Conservation (phyloP, 2,797 vertebrate genomes). For the Liparis tanakae region DNA sequence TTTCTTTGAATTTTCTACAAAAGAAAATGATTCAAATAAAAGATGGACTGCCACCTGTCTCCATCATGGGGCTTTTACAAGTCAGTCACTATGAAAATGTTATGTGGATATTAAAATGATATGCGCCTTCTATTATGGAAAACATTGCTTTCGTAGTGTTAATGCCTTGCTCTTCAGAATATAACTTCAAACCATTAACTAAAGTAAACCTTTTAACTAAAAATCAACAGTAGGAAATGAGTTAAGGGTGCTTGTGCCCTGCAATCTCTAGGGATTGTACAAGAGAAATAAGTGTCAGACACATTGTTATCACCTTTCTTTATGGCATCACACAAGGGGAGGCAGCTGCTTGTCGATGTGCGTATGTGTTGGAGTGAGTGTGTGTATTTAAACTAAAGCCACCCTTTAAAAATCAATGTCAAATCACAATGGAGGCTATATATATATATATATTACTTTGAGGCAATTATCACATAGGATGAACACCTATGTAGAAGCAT, state of each 20-base stretch:
- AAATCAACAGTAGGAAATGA: constrained; percentile 27
- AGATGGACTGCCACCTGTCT: too few species aligned
- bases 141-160: background rate
- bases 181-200: background rate
- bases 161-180: background rate
- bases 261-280: constrained; percentile 32
- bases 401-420: constrained; percentile 55
- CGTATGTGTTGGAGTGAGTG: constrained; percentile 5
- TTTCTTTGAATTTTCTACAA: too few species aligned
- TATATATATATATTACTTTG: constrained; percentile 39
- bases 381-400: constrained; percentile 17
- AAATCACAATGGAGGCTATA: constrained; percentile 42
- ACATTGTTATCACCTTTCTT: constrained; percentile 61
- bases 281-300: constrained; percentile 63
- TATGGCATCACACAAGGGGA: constrained; percentile 30
- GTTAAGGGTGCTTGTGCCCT: background rate
- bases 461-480: constrained; percentile 67
- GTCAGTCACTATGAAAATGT: too few species aligned
- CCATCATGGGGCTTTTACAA: too few species aligned
- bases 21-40: too few species aligned
- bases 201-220: constrained; percentile 6
- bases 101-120: too few species aligned
- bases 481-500: constrained; percentile 39
- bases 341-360: constrained; percentile 24
- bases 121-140: background rate